Evolutionary conservation across 2,888 invertebrate genomes (phyloP).

Genomic region (Dimorphilus gyrociliatus): DNA sequence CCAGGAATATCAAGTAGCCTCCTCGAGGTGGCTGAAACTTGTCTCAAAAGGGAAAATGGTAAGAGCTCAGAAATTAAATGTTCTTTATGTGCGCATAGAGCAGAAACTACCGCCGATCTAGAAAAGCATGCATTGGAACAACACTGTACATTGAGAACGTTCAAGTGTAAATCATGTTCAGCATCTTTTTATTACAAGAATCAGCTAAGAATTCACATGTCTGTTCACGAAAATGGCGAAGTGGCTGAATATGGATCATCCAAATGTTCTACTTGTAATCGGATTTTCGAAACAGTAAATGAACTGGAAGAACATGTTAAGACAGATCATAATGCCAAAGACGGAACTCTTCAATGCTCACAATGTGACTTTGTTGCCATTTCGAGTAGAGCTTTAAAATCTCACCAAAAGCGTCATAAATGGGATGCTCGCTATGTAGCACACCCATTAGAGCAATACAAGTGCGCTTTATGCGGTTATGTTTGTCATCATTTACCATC

Average conservation of each 20-base stretch:
- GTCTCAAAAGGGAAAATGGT: not conserved
- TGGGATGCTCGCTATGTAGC: slow-evolving; percentile 33
- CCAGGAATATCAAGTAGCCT: too few species aligned
- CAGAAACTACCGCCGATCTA: slow-evolving; percentile 21
- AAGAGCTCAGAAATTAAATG: slow-evolving; percentile 18
- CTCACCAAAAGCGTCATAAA: slow-evolving; percentile 34
- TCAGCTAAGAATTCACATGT: slow-evolving; percentile 32
- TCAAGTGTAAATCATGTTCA: slow-evolving; percentile 28
- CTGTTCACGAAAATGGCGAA: slow-evolving; percentile 20
- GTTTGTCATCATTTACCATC: slow-evolving; percentile 36
- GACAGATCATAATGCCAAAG: too few species aligned
- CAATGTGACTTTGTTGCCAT: slow-evolving; percentile 30
- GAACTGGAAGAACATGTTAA: too few species aligned
- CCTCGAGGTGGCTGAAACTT: not conserved
- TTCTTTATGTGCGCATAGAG: slow-evolving; percentile 27
- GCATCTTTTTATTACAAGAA: slow-evolving; percentile 31
- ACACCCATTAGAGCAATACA: slow-evolving; percentile 35
- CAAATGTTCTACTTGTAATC: slow-evolving; percentile 6
- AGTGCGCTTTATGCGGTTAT: slow-evolving; percentile 34
- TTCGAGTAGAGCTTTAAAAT: slow-evolving; percentile 29
- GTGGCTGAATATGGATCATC: not conserved
- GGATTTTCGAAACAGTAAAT: not conserved
- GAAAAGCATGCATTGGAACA: slow-evolving; percentile 33
- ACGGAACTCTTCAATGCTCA: slow-evolving; percentile 23
- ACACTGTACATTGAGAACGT: slow-evolving; percentile 30